A percentile compares a stretch with the other conserved stretches of the same genome.
Conservation (phyloP, 2,113 vertebrate species). For the Rhinopomastus cyanomelas region DNA sequence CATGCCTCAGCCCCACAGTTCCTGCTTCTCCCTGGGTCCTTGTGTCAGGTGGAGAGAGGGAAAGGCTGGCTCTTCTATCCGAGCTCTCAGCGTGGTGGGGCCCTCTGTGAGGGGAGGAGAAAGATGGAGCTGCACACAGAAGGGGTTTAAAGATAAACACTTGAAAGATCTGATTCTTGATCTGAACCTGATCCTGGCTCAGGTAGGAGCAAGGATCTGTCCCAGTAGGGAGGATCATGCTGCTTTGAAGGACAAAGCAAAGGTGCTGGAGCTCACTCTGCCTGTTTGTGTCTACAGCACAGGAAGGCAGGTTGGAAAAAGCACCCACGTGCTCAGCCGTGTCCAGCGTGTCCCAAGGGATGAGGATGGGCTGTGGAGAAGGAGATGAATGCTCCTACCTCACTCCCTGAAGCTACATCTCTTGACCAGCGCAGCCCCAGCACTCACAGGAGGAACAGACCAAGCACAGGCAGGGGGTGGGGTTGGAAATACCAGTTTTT, state of each 20-base stretch:
- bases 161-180: too few species aligned
- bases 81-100: accelerated
- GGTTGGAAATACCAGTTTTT: conserved; percentile 64
- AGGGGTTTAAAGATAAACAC: neutral
- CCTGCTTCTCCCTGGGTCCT: neutral
- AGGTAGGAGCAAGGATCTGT: neutral
- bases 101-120: neutral
- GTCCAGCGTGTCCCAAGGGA: neutral
- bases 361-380: accelerated
- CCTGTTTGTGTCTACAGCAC: accelerated
- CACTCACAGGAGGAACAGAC: neutral
- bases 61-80: neutral
- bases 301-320: neutral
- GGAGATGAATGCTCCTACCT: neutral
- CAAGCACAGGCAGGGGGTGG: neutral
- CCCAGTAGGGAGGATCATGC: neutral
- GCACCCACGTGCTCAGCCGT: neutral
- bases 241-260: neutral
- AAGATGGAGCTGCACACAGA: neutral
- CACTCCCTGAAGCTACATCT: neutral
- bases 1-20: neutral
- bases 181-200: neutral
- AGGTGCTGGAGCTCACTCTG: neutral
- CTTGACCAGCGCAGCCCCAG: neutral
- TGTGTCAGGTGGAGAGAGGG: neutral